Evolutionary conservation across 2,888 invertebrate species (phyloP).

Genomic region (Notodromas monacha): DNA sequence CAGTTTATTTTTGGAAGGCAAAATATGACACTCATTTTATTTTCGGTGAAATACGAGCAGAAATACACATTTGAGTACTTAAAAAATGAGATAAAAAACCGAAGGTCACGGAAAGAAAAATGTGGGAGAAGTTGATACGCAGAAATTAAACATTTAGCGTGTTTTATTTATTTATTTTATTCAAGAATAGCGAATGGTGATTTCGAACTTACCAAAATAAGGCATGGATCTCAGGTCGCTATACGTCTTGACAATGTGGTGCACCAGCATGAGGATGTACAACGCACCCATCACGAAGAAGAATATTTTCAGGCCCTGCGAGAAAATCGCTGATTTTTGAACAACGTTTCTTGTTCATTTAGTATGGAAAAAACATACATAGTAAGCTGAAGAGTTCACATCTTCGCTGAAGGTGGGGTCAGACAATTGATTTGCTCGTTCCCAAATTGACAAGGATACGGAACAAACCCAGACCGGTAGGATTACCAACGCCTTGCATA

Average conservation of each 20-base stretch:
- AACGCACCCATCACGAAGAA: slow-evolving; percentile 52
- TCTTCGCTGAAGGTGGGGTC: slow-evolving; percentile 78
- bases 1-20: too few species aligned
- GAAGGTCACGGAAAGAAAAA: too few species aligned
- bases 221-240: slow-evolving; percentile 85
- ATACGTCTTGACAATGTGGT: slow-evolving; percentile 57
- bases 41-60: too few species aligned
- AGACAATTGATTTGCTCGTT: slow-evolving; percentile 48
- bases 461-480: slow-evolving; percentile 56
- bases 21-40: too few species aligned
- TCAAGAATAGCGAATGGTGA: too few species aligned
- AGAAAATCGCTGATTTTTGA: too few species aligned
- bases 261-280: slow-evolving; percentile 49
- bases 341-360: too few species aligned
- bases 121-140: too few species aligned
- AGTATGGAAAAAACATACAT: slow-evolving; percentile 23
- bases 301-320: slow-evolving; percentile 57
- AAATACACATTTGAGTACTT: too few species aligned
- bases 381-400: slow-evolving; percentile 45
- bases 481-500: slow-evolving; percentile 58
- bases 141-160: too few species aligned
- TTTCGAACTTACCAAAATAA: slow-evolving; percentile 62
- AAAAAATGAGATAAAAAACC: too few species aligned
- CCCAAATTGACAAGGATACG: slow-evolving; percentile 54
- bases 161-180: too few species aligned